A percentile compares a stretch with the other conserved stretches of the same genome.
Conservation (phyloP, 2,888 invertebrate species). For the Lochmaea crataegi region DNA sequence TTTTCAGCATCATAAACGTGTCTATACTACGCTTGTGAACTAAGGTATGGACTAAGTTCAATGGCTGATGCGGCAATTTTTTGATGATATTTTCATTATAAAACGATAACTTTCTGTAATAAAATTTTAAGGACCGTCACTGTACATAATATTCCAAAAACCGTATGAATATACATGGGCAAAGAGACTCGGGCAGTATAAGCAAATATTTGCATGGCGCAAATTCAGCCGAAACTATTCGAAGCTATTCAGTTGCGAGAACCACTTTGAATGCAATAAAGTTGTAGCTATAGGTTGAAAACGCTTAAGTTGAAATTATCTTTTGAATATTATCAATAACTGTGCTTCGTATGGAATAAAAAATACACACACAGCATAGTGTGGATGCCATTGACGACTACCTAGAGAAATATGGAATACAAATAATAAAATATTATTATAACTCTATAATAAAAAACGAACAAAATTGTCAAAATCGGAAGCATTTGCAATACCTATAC, state of each 20-base stretch:
- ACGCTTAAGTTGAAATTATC: neutral
- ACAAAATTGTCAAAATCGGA: too few relatives aligned
- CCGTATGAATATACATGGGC: neutral
- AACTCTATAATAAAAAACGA: too few relatives aligned
- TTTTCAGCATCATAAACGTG: too few relatives aligned
- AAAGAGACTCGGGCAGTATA: conserved; percentile 1
- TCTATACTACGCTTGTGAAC: too few relatives aligned
- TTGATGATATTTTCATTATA: too few relatives aligned
- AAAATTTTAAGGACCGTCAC: neutral
- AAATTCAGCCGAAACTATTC: neutral
- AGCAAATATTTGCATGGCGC: neutral
- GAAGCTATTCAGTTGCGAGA: neutral
- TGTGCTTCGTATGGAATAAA: neutral
- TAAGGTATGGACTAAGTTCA: too few relatives aligned
- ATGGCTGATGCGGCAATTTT: too few relatives aligned
- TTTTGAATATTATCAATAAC: neutral
- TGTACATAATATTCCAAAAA: neutral
- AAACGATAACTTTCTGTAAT: too few relatives aligned
- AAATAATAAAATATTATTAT: too few relatives aligned
- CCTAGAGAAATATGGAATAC: too few relatives aligned
- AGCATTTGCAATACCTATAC: too few relatives aligned
- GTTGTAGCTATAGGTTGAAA: neutral
- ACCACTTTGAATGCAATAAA: conserved; percentile 1
- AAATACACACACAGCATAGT: neutral
- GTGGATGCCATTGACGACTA: too few relatives aligned